These are phyloP conservation scores for Meteorus sp. DNA, from an alignment of 1,140 invertebrate species.

Conservation along the genomic window DNA sequence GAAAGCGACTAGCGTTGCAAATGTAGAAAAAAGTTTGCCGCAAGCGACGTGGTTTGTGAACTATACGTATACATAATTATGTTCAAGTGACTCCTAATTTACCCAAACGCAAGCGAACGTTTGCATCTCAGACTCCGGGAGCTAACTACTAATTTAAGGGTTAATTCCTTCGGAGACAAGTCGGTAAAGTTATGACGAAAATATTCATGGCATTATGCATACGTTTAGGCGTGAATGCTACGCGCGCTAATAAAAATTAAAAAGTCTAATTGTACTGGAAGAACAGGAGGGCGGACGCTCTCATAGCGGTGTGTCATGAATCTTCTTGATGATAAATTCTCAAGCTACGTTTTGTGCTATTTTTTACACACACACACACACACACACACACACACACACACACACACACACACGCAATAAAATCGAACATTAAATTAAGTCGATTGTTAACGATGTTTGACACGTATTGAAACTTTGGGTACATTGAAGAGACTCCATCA, in stretches of 20 bases:
- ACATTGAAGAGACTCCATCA: no score
- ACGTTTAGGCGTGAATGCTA: conserved; percentile 52
- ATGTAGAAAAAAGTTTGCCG: no score
- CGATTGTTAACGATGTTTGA: no score
- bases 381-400: conserved; percentile 26
- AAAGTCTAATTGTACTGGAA: conserved; percentile 56
- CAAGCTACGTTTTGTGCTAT: conserved; percentile 17
- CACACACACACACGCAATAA: no score
- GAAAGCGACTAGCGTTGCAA: no score
- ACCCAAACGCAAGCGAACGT: conserved; percentile 50
- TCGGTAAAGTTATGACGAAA: conserved; percentile 61
- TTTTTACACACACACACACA: conserved; percentile 23
- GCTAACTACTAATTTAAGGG: conserved; percentile 62
- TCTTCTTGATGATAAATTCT: no score
- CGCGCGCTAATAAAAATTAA: conserved; percentile 61
- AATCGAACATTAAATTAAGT: no score
- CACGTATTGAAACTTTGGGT: no score
- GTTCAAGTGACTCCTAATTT: conserved; percentile 57
- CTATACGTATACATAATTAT: no score
- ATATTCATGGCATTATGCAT: conserved; percentile 62
- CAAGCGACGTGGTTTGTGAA: no score
- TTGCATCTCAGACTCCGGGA: conserved; percentile 44
- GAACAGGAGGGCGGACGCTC: no score
- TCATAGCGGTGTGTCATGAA: no score
- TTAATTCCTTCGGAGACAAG: conserved; percentile 62